Conservation (phyloP, 1,140 invertebrate species). For the Polyergus mexicanus region DNA sequence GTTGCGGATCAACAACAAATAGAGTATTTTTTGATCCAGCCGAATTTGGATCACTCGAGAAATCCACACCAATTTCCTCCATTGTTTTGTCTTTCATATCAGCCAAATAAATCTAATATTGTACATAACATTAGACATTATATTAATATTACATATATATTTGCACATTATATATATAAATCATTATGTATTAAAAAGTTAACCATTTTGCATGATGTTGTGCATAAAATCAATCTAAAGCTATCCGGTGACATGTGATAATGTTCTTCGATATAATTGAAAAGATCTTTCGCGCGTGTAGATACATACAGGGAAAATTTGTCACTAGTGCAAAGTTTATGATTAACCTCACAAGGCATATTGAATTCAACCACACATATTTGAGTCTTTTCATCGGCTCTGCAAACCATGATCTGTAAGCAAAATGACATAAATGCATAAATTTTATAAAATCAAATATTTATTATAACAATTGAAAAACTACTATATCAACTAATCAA, state of each 20-base stretch:
- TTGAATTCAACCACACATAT: conserved; percentile 87
- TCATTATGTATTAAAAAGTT: not conserved
- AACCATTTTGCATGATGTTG: conserved; percentile 42
- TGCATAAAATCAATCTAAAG: conserved; percentile 54
- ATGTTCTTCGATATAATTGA: conserved; percentile 77
- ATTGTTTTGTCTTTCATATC: conserved; percentile 83
- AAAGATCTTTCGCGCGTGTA: conserved; percentile 81
- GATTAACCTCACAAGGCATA: conserved; percentile 28
- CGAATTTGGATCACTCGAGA: conserved; percentile 65
- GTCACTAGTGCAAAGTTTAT: conserved; percentile 28
- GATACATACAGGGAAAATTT: conserved; percentile 36
- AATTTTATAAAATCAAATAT: conserved; percentile 25
- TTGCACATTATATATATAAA: not conserved
- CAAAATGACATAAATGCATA: conserved; percentile 59
- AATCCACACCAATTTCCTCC: conserved; percentile 83
- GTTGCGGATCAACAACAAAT: conserved; percentile 36
- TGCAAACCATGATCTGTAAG: conserved; percentile 82
- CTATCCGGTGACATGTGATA: conserved; percentile 57
- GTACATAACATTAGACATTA: not conserved
- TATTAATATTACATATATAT: conserved; percentile 22
- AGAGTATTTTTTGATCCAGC: conserved; percentile 58
- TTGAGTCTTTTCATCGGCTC: conserved; percentile 81
- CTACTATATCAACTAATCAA: no score
- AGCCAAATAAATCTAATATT: conserved; percentile 82
- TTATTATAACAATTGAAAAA: not conserved